Evolutionary conservation across 2,113 vertebrate species (phyloP).

Genomic region (Polypterus senegalus): DNA sequence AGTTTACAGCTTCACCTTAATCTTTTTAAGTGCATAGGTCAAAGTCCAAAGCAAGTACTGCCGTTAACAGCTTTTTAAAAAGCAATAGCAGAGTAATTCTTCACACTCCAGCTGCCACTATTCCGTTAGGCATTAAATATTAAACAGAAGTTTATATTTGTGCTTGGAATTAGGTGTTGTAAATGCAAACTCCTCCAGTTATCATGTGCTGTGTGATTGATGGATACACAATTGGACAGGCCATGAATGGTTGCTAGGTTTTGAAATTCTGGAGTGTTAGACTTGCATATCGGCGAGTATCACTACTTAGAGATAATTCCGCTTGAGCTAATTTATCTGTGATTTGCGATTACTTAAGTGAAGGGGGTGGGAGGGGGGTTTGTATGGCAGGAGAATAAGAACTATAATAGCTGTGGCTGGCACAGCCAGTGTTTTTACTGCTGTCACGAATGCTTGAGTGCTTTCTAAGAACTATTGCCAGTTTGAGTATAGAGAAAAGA

Average conservation of each 20-base stretch:
- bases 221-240: conserved; percentile 11
- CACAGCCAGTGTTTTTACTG: too few relatives aligned
- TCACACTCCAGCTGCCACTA: background rate
- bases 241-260: conserved; percentile 5
- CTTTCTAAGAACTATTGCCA: too few relatives aligned
- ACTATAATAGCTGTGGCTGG: too few relatives aligned
- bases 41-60: background rate
- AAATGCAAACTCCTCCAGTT: conserved; percentile 9
- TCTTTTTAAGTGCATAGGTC: background rate
- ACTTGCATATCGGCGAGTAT: conserved; percentile 6
- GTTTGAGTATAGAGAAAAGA: too few relatives aligned
- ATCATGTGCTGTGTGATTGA: conserved; percentile 12
- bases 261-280: conserved; percentile 2
- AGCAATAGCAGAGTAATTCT: conserved; percentile 2
- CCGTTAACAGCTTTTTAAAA: conserved; percentile 2
- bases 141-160: conserved; percentile 15
- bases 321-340: background rate
- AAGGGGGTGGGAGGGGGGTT: background rate
- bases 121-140: conserved; percentile 8
- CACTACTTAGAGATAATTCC: conserved; percentile 11
- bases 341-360: background rate
- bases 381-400: too few relatives aligned
- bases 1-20: too few relatives aligned
- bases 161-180: conserved; percentile 1
- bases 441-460: too few relatives aligned